Evolutionary conservation across 2,113 vertebrate species (phyloP), one percentile per base, ranked within the genome.

Genomic region (Clupea harengus): DNA sequence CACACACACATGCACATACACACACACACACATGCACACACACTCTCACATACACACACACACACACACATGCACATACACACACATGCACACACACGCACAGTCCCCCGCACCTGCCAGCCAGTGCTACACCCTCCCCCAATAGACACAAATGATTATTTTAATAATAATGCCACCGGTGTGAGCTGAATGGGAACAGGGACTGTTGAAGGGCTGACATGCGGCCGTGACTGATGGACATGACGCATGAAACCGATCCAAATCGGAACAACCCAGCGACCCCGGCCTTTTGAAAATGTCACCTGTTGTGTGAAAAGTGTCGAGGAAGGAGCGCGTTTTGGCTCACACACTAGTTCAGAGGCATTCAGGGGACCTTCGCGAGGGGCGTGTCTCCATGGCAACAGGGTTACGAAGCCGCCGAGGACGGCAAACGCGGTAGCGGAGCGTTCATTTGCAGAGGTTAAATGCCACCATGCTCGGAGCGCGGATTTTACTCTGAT

Each of bases 391-490:
- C 80, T 85, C 50, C 52, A 80, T 86, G 86, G 78, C 46, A 52
- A 84, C 87, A 3, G 28, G 15, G 60, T 25, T 28, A 2, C 60
- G 39, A 45, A 54, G 47, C 52, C 52, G 32, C 4, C 2, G 82
- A 45, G 28, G 54, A 57, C 44, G 54, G 39, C 45, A 81, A 13
- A 75, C 67, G 86, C 54, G 10, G 64, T 81, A 67, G 82, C 83
- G 85, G 57, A 82, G 81, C 85, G 82, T 85, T 85, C 83, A 84
- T 82, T 78, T 84, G 84, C 64, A n/a, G 83, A 88, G 82, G 83
- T 85, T 87, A 64, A 75, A 75, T 32, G 28, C 72, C 72, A 13
- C 72, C 28, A 15, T 15, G 72, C 28, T 39, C 28, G 4, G 72
- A 32, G 39, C 72, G 39, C 28, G 11, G 54, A 32, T 75, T 75